Conservation (phyloP, 2,888 invertebrate genomes). For the Agrotis exclamationis region DNA sequence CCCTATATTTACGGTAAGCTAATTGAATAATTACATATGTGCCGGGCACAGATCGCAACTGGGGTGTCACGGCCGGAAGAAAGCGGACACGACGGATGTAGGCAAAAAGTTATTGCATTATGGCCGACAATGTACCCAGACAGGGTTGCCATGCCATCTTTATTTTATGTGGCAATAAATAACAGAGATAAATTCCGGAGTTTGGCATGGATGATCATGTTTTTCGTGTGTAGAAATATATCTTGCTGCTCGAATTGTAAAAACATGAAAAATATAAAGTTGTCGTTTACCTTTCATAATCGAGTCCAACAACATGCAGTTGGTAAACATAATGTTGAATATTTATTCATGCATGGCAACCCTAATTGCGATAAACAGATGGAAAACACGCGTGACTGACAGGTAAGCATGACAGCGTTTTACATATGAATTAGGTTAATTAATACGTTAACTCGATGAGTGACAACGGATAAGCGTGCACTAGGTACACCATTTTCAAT, state of each 20-base stretch:
- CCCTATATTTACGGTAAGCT: constrained; percentile 62
- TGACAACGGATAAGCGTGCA: constrained; percentile 37
- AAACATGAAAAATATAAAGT: background rate
- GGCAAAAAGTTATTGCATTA: constrained; percentile 67
- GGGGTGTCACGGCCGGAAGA: constrained; percentile 86
- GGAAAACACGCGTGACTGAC: constrained; percentile 57
- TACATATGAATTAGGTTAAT: constrained; percentile 63
- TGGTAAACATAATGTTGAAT: constrained; percentile 21
- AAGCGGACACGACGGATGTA: constrained; percentile 77
- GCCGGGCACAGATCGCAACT: constrained; percentile 84
- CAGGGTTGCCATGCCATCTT: constrained; percentile 52
- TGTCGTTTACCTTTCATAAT: constrained; percentile 32
- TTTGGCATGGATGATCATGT: constrained; percentile 18
- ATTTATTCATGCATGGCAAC: constrained; percentile 48
- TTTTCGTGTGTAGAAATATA: constrained; percentile 4
- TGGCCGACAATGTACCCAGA: constrained; percentile 44
- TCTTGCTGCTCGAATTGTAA: background rate
- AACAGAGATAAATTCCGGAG: background rate
- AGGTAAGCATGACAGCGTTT: constrained; percentile 57
- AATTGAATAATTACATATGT: constrained; percentile 75
- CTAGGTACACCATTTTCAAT: constrained; percentile 8
- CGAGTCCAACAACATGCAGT: constrained; percentile 23
- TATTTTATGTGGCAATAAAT: constrained; percentile 40
- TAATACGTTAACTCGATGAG: constrained; percentile 50
- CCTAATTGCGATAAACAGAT: constrained; percentile 42